These are phyloP conservation scores for Scytalopus superciliaris DNA, from an alignment of 2,113 vertebrate genomes.

Conservation along the genomic window DNA sequence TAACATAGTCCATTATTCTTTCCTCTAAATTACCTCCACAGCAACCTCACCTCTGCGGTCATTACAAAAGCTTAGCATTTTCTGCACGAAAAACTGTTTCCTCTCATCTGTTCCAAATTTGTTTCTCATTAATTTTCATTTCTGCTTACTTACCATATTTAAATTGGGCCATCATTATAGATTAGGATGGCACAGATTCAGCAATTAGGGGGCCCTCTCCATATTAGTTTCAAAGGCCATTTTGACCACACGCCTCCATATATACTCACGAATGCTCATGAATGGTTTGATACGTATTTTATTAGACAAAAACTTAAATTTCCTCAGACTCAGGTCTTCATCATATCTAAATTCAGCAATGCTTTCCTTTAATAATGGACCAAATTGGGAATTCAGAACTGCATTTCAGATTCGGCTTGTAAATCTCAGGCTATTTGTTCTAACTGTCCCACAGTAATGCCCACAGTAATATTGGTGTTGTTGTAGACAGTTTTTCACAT, in stretches of 20 bases:
- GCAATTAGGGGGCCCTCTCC: neutral
- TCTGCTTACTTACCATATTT: neutral
- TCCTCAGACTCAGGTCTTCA: neutral
- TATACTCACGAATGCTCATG: neutral
- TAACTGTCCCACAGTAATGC: rapidly evolving
- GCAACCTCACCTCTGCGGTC: neutral
- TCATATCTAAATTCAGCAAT: neutral
- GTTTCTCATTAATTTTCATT: conserved; percentile 39
- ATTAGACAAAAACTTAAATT: neutral
- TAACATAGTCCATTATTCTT: neutral
- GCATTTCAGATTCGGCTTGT: neutral
- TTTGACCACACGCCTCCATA: neutral
- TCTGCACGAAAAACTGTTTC: neutral
- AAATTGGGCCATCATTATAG: neutral
- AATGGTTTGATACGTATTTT: neutral
- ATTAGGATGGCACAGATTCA: neutral
- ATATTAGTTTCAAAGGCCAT: neutral
- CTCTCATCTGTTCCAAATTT: neutral
- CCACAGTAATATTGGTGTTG: neutral
- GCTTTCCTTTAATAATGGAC: neutral
- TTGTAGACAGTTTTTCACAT: neutral
- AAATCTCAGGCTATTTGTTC: neutral
- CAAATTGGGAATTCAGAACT: neutral
- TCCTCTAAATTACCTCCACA: neutral
- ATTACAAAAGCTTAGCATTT: neutral